Percentiles rank a stretch among this genome's conserved stretches.
Conservation (phyloP, 2,113 vertebrate species). For the Sapajus apella region DNA sequence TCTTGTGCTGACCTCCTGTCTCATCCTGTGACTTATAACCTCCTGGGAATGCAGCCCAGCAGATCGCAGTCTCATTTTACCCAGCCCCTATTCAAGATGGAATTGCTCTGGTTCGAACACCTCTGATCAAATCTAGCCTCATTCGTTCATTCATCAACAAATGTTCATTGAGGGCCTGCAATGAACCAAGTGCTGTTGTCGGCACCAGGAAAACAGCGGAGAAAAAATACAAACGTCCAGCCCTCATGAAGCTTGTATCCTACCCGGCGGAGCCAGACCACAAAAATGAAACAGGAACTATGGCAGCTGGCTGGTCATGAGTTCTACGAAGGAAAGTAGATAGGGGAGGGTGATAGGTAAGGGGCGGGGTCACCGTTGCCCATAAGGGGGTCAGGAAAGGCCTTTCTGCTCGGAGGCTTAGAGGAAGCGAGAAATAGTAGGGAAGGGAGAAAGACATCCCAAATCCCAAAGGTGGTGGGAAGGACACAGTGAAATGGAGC, state of each 20-base stretch:
- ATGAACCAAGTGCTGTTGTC: rapidly evolving
- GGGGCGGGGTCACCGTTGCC: background rate
- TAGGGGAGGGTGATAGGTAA: rapidly evolving
- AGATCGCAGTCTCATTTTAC: too few species aligned
- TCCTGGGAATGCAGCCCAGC: too few species aligned
- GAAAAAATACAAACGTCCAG: background rate
- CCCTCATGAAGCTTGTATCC: rapidly evolving
- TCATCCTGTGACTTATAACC: too few species aligned
- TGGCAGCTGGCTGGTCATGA: rapidly evolving
- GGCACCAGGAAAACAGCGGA: background rate
- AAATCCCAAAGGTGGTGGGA: background rate
- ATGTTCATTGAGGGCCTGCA: rapidly evolving
- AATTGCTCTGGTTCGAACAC: too few species aligned
- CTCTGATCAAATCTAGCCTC: background rate
- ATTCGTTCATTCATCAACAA: background rate
- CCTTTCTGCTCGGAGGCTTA: background rate
- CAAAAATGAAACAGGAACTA: rapidly evolving
- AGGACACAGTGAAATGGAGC: background rate
- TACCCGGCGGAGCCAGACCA: background rate
- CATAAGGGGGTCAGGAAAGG: background rate
- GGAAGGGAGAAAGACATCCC: too few species aligned
- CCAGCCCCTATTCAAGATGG: too few species aligned
- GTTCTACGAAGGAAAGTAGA: too few species aligned
- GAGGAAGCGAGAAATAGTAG: rapidly evolving
- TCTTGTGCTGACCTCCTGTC: too few species aligned